Base-by-base conservation (phyloP, 1,140 invertebrate genomes). In the Drosophila cardini region DNA sequence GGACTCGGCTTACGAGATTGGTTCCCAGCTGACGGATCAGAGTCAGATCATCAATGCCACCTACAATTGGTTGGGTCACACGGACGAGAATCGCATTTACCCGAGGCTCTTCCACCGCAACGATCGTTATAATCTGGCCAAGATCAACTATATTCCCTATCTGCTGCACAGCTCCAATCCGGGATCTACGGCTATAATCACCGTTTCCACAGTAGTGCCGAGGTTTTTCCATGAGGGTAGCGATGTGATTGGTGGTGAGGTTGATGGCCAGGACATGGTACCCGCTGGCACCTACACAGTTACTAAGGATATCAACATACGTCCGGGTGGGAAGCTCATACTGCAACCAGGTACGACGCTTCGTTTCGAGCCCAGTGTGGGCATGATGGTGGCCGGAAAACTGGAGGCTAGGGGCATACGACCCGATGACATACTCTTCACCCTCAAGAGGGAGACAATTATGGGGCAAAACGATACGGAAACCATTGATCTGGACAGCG, bases 311-410 rank as follows among this genome's bases (percentile, higher is more conserved):
- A 98, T 99, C 36, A 98, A 97, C 86, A 95, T 99, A 4, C 93
- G 97, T 55, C 97, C 97, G 2, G 96, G 96, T 18, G 97, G 97
- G 9, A 97, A 96, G 89, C 93, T 99, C 8, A 96, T 96, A 0
- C 93, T 99, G 10, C 95, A 97, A 40, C 95, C 97, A 1, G 98
- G 97, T 0, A 97, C 98, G 0, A 96, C 95, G 0, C 93, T 99
- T 2, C 95, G 95, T 73, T 98, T 98, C 93, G 96, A 97, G 50
- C 96, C 98, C 46, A 96, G 97, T 34, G 96, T 99, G 43, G 99
- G 99, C 11, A 98, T 99, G 94, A 98, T 99, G 96, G 96, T 99
- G 2, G 97, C 97, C 38, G 98, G 98, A 4, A 95, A 96, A 89
- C 91, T 99, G 34, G 96, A 98, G 79, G 97, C 97, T 1, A 93